Conservation (phyloP, 37 sponge, comb jelly and placozoan genomes). For the Mnemiopsis leidyi region DNA sequence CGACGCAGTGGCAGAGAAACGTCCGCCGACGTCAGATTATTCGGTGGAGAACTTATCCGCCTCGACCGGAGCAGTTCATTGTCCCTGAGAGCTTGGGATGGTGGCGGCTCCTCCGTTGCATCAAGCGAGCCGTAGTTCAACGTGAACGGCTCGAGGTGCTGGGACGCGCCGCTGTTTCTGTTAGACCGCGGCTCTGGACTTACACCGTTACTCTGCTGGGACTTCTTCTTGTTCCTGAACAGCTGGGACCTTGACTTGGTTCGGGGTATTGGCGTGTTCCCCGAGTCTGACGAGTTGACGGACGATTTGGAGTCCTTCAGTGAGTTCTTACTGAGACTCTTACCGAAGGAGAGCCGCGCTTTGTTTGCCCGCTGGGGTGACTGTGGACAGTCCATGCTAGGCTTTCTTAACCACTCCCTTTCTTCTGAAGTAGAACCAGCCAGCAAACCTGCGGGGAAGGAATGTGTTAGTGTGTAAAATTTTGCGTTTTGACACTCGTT, state of each 20-base stretch:
- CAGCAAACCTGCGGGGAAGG: neutral
- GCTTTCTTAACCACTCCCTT: neutral
- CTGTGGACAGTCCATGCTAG: neutral
- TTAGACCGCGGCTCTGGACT: neutral
- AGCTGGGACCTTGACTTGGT: neutral
- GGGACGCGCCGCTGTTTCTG: neutral
- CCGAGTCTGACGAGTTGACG: conserved; percentile 18
- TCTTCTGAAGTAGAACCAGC: conserved; percentile 1
- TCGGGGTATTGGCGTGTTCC: conserved; percentile 42
- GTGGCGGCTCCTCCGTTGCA: neutral
- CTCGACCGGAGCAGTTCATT: neutral
- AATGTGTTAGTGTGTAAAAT: no score
- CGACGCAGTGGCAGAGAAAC: conserved; percentile 11
- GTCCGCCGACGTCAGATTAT: neutral
- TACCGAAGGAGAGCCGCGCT: conserved; percentile 21
- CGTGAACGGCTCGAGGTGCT: conserved; percentile 8
- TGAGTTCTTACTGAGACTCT: neutral
- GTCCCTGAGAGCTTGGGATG: neutral
- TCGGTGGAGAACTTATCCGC: neutral
- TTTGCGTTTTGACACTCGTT: no score
- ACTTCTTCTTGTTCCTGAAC: neutral
- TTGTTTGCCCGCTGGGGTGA: neutral
- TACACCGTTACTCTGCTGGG: neutral
- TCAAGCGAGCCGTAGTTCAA: conserved; percentile 6
- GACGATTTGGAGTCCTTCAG: conserved; percentile 26